Evolutionary conservation across 2,113 vertebrate species (phyloP).

Genomic region (Nesoenas mayeri): DNA sequence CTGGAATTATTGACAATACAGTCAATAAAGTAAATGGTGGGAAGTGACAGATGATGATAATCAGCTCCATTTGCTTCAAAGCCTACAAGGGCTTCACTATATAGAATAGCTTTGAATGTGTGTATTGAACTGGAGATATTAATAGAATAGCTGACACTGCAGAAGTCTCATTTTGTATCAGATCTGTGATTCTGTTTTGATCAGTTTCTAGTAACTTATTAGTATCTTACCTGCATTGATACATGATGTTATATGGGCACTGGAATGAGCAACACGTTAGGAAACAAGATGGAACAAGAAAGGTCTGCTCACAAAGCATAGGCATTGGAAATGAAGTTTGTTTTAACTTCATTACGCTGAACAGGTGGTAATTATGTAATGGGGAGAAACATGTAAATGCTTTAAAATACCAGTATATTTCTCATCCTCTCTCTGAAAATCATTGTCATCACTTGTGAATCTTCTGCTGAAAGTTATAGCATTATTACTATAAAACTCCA

Average conservation of each 20-base stretch:
- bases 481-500: background rate
- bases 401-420: background rate
- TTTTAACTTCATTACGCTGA: background rate
- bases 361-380: background rate
- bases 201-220: background rate
- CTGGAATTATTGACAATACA: background rate
- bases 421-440: background rate
- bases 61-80: slow-evolving; percentile 3
- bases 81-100: background rate
- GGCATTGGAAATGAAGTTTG: background rate
- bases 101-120: background rate
- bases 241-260: background rate
- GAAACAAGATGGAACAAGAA: background rate
- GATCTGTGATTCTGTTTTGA: background rate
- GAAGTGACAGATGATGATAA: background rate
- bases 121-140: background rate
- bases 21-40: background rate
- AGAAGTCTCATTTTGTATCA: background rate
- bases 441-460: background rate
- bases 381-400: background rate
- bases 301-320: background rate
- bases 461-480: background rate
- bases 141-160: background rate
- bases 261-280: background rate
- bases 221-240: background rate